These are phyloP conservation scores for Heliocidaris erythrogramma DNA, from an alignment of 35 echinoderm and acorn worm species.

Conservation along the genomic window DNA sequence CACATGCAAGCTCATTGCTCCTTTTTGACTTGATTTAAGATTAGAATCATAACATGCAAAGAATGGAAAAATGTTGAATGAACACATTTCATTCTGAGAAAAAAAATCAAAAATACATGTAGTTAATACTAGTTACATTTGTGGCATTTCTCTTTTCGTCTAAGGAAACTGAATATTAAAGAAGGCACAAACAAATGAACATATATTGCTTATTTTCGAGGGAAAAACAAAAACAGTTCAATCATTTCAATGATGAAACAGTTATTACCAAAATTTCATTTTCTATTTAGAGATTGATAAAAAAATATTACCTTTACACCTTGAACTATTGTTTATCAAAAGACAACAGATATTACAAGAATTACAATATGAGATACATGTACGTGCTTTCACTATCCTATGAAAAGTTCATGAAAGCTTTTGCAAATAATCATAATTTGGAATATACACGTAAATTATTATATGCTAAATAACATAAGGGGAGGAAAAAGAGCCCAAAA, in stretches of 20 bases:
- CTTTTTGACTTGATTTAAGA: neutral
- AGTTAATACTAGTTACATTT: neutral
- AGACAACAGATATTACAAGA: neutral
- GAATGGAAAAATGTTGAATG: neutral
- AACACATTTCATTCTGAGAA: constrained; percentile 4
- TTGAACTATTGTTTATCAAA: neutral
- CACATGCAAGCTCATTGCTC: neutral
- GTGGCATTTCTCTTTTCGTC: neutral
- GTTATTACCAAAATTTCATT: neutral
- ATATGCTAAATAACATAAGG: neutral
- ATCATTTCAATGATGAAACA: neutral
- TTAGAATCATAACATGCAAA: constrained; percentile 1
- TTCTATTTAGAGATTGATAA: too few species aligned
- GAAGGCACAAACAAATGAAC: constrained; percentile 12
- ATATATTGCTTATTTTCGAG: constrained; percentile 13
- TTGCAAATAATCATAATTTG: neutral
- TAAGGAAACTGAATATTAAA: neutral
- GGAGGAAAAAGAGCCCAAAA: too few species aligned
- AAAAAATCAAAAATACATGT: neutral
- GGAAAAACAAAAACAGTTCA: neutral
- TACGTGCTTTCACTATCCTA: neutral
- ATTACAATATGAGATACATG: too few species aligned
- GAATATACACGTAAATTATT: neutral
- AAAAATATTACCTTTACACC: too few species aligned
- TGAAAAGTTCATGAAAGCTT: neutral